Evolutionary conservation across 2,797 vertebrate species (phyloP).

Genomic region (Pteronotus mesoamericanus): DNA sequence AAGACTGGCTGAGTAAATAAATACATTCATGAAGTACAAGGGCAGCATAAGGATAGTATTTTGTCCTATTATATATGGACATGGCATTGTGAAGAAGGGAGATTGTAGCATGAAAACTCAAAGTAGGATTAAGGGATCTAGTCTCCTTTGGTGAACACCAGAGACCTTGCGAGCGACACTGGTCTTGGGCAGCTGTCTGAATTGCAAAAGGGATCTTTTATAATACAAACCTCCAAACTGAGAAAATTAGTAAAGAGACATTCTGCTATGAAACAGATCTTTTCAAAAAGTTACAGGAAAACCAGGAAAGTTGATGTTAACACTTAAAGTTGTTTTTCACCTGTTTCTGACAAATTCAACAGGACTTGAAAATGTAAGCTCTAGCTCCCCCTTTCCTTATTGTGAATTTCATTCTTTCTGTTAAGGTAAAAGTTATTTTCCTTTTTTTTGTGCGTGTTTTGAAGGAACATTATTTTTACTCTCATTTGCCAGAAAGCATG

Average conservation of each 20-base stretch:
- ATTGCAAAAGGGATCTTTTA: background rate
- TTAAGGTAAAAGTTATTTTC: slow-evolving; percentile 43
- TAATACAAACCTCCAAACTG: background rate
- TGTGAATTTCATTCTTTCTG: slow-evolving; percentile 23
- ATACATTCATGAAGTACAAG: background rate
- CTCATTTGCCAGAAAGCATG: background rate
- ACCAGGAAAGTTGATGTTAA: background rate
- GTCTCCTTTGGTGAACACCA: background rate
- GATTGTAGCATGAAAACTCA: background rate
- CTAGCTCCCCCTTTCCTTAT: background rate
- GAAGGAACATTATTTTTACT: background rate
- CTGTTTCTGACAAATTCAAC: slow-evolving; percentile 17
- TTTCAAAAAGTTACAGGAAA: slow-evolving; percentile 22
- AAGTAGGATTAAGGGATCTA: background rate
- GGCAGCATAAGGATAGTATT: background rate
- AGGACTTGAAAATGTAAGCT: slow-evolving; percentile 8
- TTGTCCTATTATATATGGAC: background rate
- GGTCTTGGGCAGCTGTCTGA: background rate
- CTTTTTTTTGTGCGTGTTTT: slow-evolving; percentile 22
- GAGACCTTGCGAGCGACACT: background rate
- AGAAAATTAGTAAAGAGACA: background rate
- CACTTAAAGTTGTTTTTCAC: background rate
- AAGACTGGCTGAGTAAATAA: background rate
- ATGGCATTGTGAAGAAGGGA: background rate
- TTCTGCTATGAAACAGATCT: background rate